Base-by-base conservation (phyloP, 2,888 invertebrate species). In the Eurytoma californica region DNA sequence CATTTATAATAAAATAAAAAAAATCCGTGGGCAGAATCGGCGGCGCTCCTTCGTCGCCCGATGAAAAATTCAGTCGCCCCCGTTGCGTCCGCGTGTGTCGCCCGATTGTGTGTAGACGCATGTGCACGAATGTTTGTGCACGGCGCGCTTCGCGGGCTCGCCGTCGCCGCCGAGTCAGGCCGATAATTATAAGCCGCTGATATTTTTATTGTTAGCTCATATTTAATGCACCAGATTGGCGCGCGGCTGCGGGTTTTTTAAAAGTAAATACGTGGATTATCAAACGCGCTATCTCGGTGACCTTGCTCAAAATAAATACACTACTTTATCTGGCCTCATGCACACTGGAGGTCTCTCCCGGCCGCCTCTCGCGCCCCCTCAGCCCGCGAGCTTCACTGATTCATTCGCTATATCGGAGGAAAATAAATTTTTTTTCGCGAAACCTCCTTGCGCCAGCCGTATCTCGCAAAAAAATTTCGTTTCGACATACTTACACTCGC, bases 241-340 rank as follows among this genome's bases (percentile, higher is more conserved):
- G 39, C 39, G 39, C 39, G 39, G 39, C 63, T 67, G 30, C 73
- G 58, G 80, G 58, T 80, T 39, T 39, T 39, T 39, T 78, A 72
- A 81, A 81, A 79, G 78, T 81, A 81, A 81, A 81, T 81, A 81
- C 72, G 65, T 47, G 75, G 70, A 74, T 80, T 76, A 76, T 81
- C 76, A 70, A 69, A 76, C 39, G 77, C 66, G 81, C 78, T 81
- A 79, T 81, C 79, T 69, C 30, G 39, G 76, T 76, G 81, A 81
- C 81, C 81, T 81, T 81, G 79, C 79, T 79, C 77, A 76, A 81
- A 81, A 77, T 79, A 81, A 81, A 81, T 79, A 81, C 49, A 79
- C 73, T 47, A 76, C 69, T 76, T 81, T 79, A 81, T 81, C 81
- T 81, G 78, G 75, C 78, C 73, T 72, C 72, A 70, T 76, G 69